These are phyloP conservation scores for Dromococcyx pavoninus DNA, from an alignment of 2,797 vertebrate genomes.

Conservation along the genomic window DNA sequence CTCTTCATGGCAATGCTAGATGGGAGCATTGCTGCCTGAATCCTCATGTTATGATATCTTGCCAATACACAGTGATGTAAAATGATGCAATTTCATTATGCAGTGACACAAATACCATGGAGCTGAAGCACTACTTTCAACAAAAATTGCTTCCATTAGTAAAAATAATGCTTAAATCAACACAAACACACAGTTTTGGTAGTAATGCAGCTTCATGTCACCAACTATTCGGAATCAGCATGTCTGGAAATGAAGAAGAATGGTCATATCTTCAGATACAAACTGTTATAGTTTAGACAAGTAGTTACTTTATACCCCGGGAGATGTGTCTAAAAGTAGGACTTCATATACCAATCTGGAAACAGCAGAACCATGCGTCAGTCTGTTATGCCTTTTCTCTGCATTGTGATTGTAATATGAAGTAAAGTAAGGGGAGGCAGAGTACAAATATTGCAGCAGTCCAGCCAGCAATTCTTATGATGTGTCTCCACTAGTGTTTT, in stretches of 20 bases:
- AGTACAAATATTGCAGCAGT: background rate
- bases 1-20: background rate
- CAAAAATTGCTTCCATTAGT: background rate
- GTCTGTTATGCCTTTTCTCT: background rate
- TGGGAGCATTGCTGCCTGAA: background rate
- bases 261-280: background rate
- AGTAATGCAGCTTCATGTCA: background rate
- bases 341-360: background rate
- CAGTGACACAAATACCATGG: background rate
- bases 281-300: background rate
- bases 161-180: conserved; percentile 5
- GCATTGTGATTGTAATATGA: background rate
- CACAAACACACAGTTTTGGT: background rate
- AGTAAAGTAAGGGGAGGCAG: background rate
- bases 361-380: background rate
- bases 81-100: background rate
- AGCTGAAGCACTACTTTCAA: background rate
- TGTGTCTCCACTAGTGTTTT: background rate
- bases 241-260: background rate
- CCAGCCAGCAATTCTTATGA: fast-evolving
- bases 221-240: background rate
- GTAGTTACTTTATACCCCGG: background rate
- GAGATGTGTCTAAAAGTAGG: background rate
- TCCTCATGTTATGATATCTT: background rate
- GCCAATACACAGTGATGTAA: background rate